These are phyloP conservation scores for Digitonthophagus gazella DNA, from an alignment of 2,888 invertebrate species.

Conservation along the genomic window DNA sequence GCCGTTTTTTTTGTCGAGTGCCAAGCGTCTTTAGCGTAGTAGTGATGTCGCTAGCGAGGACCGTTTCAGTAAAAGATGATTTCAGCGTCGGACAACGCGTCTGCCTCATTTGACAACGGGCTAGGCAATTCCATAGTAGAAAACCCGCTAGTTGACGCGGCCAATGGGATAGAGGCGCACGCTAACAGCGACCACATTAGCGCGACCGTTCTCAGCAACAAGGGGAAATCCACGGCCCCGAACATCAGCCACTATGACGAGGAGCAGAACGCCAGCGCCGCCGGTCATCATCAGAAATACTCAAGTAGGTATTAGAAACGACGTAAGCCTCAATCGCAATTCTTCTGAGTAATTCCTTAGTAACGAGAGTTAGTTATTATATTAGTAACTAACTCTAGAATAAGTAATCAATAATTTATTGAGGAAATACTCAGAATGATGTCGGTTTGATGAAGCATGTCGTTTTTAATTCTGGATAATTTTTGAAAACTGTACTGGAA, in stretches of 20 bases:
- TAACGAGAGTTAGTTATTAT: too few relatives aligned
- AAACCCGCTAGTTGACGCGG: constrained; percentile 60
- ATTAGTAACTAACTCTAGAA: too few relatives aligned
- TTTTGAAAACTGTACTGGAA: neutral
- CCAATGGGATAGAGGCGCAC: constrained; percentile 54
- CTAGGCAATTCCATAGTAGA: constrained; percentile 57
- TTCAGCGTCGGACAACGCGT: constrained; percentile 58
- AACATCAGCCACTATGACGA: constrained; percentile 46
- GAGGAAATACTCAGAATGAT: neutral
- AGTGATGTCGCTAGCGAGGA: constrained; percentile 31
- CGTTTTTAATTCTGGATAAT: neutral
- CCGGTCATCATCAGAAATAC: constrained; percentile 45
- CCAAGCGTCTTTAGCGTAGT: constrained; percentile 17
- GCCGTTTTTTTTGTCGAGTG: constrained; percentile 35
- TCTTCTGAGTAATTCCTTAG: too few relatives aligned
- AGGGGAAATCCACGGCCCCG: constrained; percentile 39
- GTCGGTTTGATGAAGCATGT: neutral
- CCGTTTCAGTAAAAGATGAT: constrained; percentile 61
- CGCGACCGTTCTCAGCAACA: constrained; percentile 50
- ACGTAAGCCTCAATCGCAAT: constrained; percentile 28
- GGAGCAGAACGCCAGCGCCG: constrained; percentile 41
- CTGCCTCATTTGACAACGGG: constrained; percentile 56
- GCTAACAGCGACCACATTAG: constrained; percentile 52
- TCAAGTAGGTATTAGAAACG: constrained; percentile 48
- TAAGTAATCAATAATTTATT: neutral